These are phyloP conservation scores for Lethrus apterus DNA, from an alignment of 1,140 invertebrate genomes.

Conservation along the genomic window DNA sequence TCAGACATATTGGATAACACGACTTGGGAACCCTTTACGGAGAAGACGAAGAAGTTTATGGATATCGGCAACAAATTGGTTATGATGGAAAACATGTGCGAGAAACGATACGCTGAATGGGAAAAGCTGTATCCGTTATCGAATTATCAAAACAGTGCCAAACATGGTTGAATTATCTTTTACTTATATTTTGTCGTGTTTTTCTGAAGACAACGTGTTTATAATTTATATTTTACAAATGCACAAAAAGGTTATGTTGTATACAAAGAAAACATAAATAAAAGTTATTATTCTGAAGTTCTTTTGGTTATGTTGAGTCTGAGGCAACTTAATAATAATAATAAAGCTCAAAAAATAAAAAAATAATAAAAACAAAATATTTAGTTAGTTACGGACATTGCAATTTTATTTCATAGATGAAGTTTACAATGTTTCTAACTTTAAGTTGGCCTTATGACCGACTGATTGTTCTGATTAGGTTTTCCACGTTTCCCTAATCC, in stretches of 20 bases:
- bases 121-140: conserved; percentile 44
- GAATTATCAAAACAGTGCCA: background rate
- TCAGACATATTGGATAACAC: conserved; percentile 32
- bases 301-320: too few relatives aligned
- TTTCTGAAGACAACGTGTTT: background rate
- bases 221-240: background rate
- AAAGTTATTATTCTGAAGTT: background rate
- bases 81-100: conserved; percentile 43
- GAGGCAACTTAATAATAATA: too few relatives aligned
- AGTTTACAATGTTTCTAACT: too few relatives aligned
- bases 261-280: background rate
- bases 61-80: conserved; percentile 43
- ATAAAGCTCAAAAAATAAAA: too few relatives aligned
- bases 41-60: conserved; percentile 42
- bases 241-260: background rate
- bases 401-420: too few relatives aligned
- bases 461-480: too few relatives aligned
- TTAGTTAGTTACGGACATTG: too few relatives aligned
- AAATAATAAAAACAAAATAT: too few relatives aligned
- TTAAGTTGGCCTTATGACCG: too few relatives aligned
- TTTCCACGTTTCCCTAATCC: too few relatives aligned
- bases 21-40: conserved; percentile 44
- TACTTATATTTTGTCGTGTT: background rate
- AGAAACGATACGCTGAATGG: conserved; percentile 47
- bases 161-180: background rate